A percentile compares a stretch with the other conserved stretches of the same genome.
These are phyloP conservation scores for Hydropsyche betteni DNA, from an alignment of 2,888 invertebrate genomes.

Conservation along the genomic window DNA sequence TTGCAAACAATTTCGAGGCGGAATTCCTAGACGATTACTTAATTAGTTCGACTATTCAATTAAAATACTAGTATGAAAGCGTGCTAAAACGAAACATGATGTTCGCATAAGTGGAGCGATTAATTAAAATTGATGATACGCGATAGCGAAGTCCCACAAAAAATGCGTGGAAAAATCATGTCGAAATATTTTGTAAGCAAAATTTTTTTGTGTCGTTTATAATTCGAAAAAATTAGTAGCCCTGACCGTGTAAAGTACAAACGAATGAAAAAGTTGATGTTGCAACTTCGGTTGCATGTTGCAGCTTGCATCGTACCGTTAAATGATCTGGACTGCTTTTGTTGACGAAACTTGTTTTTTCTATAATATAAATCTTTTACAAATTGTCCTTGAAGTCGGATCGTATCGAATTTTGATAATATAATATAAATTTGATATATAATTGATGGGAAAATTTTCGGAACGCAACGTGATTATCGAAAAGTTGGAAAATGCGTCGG, in stretches of 20 bases:
- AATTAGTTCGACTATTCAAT: too few relatives aligned
- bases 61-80: conserved; percentile 13
- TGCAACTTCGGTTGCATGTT: conserved; percentile 1
- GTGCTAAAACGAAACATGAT: conserved; percentile 10
- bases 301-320: conserved; percentile 26
- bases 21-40: too few relatives aligned
- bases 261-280: neutral
- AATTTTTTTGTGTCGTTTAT: neutral
- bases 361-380: too few relatives aligned
- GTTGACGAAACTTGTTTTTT: conserved; percentile 2
- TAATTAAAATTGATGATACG: conserved; percentile 27
- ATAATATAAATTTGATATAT: too few relatives aligned
- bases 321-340: neutral
- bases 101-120: conserved; percentile 21
- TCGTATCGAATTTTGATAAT: too few relatives aligned
- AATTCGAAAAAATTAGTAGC: conserved; percentile 9
- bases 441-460: too few relatives aligned
- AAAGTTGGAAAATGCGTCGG: too few relatives aligned
- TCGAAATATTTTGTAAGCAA: neutral
- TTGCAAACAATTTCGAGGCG: too few relatives aligned
- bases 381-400: too few relatives aligned
- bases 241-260: conserved; percentile 23
- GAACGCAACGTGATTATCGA: too few relatives aligned
- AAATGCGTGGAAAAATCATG: neutral
- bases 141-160: neutral